Conservation (phyloP, 2,888 invertebrate genomes). For the Ctenicera cuprea region DNA sequence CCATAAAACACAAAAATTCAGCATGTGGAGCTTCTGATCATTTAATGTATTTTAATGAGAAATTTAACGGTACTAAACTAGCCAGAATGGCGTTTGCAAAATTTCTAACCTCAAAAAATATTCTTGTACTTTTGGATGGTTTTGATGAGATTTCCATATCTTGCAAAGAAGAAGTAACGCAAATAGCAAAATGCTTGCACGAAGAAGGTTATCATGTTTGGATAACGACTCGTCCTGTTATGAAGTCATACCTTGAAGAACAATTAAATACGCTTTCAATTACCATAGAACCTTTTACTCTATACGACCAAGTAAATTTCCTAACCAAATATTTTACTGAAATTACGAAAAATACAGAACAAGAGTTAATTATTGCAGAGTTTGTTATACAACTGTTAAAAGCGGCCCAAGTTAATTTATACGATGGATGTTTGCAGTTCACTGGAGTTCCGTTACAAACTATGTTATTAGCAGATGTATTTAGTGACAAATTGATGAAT, state of each 20-base stretch:
- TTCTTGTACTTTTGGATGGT: slow-evolving; percentile 36
- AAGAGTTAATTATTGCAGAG: neutral
- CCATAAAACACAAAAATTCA: neutral
- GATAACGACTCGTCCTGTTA: slow-evolving; percentile 36
- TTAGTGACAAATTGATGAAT: neutral
- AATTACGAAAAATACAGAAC: neutral
- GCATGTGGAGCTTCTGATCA: neutral
- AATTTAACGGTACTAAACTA: neutral
- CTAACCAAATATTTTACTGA: slow-evolving; percentile 25
- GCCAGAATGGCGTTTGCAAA: neutral
- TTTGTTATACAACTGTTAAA: slow-evolving; percentile 11
- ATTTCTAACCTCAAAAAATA: neutral
- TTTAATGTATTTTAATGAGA: neutral
- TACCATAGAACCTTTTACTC: slow-evolving; percentile 4
- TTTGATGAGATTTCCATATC: slow-evolving; percentile 34
- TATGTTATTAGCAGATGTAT: slow-evolving; percentile 16
- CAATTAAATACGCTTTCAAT: neutral
- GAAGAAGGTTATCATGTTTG: slow-evolving; percentile 14
- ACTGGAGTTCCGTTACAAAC: slow-evolving; percentile 11
- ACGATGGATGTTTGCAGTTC: neutral
- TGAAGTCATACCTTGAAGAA: slow-evolving; percentile 17
- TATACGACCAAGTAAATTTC: neutral
- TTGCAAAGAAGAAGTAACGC: slow-evolving; percentile 22
- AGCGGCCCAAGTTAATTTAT: neutral
- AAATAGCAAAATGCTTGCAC: slow-evolving; percentile 4